Evolutionary conservation across 2,888 invertebrate species (phyloP).

Genomic region (Osedax fenrisi): DNA sequence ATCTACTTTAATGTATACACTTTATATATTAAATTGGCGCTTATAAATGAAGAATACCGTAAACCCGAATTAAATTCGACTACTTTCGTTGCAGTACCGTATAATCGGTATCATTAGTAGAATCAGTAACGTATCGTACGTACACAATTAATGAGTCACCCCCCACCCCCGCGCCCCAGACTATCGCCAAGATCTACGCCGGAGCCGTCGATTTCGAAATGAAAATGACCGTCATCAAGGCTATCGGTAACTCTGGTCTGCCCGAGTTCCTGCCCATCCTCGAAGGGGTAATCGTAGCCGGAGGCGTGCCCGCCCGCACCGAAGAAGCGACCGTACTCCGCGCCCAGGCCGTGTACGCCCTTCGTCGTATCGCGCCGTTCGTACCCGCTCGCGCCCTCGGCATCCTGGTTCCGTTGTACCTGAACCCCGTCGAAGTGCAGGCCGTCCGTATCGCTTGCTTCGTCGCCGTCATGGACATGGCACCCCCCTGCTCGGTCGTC

Average conservation of each 20-base stretch:
- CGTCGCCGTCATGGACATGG: slow-evolving; percentile 15
- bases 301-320: not conserved
- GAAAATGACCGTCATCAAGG: slow-evolving; percentile 5
- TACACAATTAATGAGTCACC: too few species aligned
- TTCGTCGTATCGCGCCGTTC: slow-evolving; percentile 6
- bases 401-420: slow-evolving; percentile 1
- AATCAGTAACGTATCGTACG: too few species aligned
- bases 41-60: too few species aligned
- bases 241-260: slow-evolving; percentile 7
- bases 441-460: slow-evolving; percentile 12
- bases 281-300: not conserved
- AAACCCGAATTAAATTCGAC: too few species aligned
- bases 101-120: too few species aligned
- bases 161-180: too few species aligned
- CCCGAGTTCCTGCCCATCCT: slow-evolving; percentile 11
- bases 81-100: too few species aligned
- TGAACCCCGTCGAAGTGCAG: slow-evolving; percentile 2
- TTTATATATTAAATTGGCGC: too few species aligned
- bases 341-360: slow-evolving; percentile 3
- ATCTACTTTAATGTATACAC: too few species aligned
- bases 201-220: not conserved
- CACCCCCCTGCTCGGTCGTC: not conserved
- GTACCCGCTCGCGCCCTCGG: not conserved
- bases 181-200: too few species aligned
- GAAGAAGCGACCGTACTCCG: not conserved